Base-by-base conservation (phyloP, 2,888 invertebrate species). In the Nasonovia ribisnigri region DNA sequence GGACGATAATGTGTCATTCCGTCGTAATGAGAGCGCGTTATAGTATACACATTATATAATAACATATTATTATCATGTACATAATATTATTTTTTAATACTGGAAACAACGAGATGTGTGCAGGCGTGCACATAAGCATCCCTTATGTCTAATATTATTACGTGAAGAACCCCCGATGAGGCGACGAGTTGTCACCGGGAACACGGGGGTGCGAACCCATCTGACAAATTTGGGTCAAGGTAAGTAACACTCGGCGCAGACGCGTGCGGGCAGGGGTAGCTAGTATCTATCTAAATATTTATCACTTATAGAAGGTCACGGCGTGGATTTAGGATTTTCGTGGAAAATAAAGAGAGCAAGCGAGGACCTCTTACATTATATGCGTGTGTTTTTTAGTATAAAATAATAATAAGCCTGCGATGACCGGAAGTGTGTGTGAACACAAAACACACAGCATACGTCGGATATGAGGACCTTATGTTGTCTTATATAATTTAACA, bases 171-270 rank as follows among this genome's bases (percentile, higher is more conserved):
- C 92, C 92, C 92, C 88, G 88, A 92, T 20, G 92, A 13, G 92
- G 67, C 88, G 88, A 88, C 16, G 92, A 24, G 92, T 88, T 88
- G 88, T 88, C 88, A 87, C 26, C 67, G 43, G 29, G 36, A 54
- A 60, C 92, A n/a, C 51, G 42, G 88, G 88, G 88, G 92, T 60
- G 92, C 60, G 51, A 42, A 88, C 29, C 42, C 67, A 43, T 77
- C 29, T 88, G 51, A 92, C 88, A 88, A 88, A 92, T 92, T 92
- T 77, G 88, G 92, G 92, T 92, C 92, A 92, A 92, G 92, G 92
- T 13, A 43, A 86, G 29, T 77, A 20, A 84, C 29, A 42, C 43
- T 48, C 26, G 16, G 16, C 29, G 88, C 57, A 29, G 54, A 29
- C 57, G 6, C 42, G 13, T 29, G 57, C 57, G 20, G 54, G 57